Evolutionary conservation across 2,888 invertebrate genomes (phyloP).

Genomic region (Pyrocoelia pectoralis): DNA sequence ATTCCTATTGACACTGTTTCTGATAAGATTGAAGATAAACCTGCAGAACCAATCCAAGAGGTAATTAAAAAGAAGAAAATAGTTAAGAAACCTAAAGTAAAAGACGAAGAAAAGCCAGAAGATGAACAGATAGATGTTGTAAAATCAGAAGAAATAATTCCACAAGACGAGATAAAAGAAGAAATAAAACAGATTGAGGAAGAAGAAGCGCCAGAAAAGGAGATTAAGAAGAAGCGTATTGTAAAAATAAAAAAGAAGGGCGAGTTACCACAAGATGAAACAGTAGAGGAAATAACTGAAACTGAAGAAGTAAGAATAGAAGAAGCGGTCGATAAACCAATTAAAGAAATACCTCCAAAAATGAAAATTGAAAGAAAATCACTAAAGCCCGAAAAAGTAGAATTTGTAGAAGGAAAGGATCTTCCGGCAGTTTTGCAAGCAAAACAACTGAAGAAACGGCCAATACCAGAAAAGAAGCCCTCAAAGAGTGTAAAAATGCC

Average conservation of each 20-base stretch:
- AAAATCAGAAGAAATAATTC: not conserved
- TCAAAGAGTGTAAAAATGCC: conserved; percentile 55
- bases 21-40: conserved; percentile 11
- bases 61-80: conserved; percentile 47
- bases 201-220: not conserved
- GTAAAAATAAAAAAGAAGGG: not conserved
- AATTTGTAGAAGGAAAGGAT: conserved; percentile 64
- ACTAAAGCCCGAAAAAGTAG: conserved; percentile 62
- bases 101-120: not conserved
- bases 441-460: conserved; percentile 70
- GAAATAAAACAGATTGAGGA: conserved; percentile 10
- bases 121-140: not conserved
- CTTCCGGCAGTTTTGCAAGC: conserved; percentile 67
- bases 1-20: not conserved
- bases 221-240: conserved; percentile 3
- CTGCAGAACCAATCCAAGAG: conserved; percentile 5
- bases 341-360: conserved; percentile 42
- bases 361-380: conserved; percentile 29
- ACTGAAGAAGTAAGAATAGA: not conserved
- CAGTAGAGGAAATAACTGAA: conserved; percentile 47
- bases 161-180: not conserved
- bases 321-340: conserved; percentile 23
- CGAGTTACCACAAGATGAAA: conserved; percentile 32
- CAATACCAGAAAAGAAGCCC: conserved; percentile 54
- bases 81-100: conserved; percentile 21